phyloP scores from a whole-genome alignment of 53 echinoderm and acorn worm species.

The Antedon mediterranea region DNA sequence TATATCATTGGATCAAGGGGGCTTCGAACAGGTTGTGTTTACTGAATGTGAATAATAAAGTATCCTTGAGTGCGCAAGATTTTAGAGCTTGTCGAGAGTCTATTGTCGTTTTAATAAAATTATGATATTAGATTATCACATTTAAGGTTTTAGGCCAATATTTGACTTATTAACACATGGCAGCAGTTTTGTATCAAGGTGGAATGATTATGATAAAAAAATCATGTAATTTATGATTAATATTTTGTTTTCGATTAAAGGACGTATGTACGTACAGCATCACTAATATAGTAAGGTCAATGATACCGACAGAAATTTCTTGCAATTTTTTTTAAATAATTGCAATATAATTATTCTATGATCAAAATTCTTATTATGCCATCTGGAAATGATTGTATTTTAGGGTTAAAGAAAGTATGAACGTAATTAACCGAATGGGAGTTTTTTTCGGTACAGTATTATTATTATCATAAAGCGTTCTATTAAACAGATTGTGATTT shows the following conservation, averaged over 20 bases:
- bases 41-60: background rate
- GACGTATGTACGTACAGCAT: background rate
- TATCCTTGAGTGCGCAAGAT: background rate
- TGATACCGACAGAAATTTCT: background rate
- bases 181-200: background rate
- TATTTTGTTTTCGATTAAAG: background rate
- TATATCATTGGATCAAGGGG: background rate
- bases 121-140: background rate
- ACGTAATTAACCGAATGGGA: no score
- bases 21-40: background rate
- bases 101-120: background rate
- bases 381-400: background rate
- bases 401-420: no score
- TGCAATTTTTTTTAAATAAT: background rate
- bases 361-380: background rate
- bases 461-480: background rate
- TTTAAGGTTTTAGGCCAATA: background rate
- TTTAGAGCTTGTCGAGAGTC: background rate
- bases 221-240: background rate
- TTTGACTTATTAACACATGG: background rate
- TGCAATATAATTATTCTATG: background rate
- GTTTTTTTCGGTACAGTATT: no score
- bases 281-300: background rate
- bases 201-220: background rate
- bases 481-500: background rate